Evolutionary conservation across 1,140 invertebrate species (phyloP).

Genomic region (Dreissena rostriformis): DNA sequence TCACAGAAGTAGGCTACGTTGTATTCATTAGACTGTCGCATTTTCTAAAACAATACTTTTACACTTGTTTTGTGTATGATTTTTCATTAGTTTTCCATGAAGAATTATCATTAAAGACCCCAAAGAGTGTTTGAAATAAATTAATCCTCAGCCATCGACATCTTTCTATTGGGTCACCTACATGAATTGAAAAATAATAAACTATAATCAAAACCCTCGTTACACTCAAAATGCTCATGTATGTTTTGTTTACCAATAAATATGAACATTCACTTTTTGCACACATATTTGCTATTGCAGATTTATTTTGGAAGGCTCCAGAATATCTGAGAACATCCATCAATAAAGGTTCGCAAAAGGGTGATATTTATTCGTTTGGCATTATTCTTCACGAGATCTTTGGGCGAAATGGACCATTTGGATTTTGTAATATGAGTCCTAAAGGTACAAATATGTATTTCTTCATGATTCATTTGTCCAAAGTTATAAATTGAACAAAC

Average conservation of each 20-base stretch:
- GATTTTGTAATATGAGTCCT: constrained; percentile 71
- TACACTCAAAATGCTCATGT: too few species aligned
- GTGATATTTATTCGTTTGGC: constrained; percentile 97
- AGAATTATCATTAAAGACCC: too few species aligned
- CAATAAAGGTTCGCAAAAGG: constrained; percentile 91
- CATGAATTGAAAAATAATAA: too few species aligned
- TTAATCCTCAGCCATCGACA: too few species aligned
- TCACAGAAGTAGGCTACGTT: constrained; percentile 71
- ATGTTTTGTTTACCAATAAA: too few species aligned
- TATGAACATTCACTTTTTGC: too few species aligned
- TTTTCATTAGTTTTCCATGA: too few species aligned
- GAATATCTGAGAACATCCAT: constrained; percentile 88
- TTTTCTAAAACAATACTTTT: too few species aligned
- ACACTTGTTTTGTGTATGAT: too few species aligned
- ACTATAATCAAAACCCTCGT: too few species aligned
- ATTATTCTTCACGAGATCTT: constrained; percentile 89
- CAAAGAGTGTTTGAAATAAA: too few species aligned
- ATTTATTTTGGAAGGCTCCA: constrained; percentile 94
- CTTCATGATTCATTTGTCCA: not conserved
- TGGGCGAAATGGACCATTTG: constrained; percentile 73
- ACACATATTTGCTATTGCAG: constrained; percentile 60
- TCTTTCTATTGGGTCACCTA: too few species aligned
- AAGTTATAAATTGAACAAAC: not conserved
- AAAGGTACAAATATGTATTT: constrained; percentile 65
- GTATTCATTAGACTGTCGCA: not conserved